Percentiles rank a stretch among this genome's conserved stretches.
Evolutionary conservation across 2,113 vertebrate species (phyloP).

Genomic region (Dromiciops gliroides): DNA sequence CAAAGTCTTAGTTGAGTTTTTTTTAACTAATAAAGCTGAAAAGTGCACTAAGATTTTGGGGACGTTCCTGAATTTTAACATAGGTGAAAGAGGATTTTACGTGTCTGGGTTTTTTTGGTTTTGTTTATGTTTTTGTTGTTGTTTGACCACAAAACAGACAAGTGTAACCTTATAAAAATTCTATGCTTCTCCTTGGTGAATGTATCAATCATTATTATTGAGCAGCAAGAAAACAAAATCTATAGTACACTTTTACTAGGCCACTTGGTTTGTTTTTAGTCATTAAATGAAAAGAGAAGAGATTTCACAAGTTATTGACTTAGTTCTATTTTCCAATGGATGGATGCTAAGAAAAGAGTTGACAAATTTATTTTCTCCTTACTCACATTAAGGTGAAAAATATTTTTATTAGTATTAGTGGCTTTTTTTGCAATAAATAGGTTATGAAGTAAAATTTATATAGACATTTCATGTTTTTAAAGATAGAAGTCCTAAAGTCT

Average conservation of each 20-base stretch:
- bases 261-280: conserved; percentile 74
- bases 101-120: too few species aligned
- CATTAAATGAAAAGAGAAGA: conserved; percentile 78
- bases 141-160: conserved; percentile 84
- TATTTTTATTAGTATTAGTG: conserved; percentile 19
- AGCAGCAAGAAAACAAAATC: conserved; percentile 84
- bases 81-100: neutral
- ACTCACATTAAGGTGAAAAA: conserved; percentile 39
- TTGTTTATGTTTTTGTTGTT: conserved; percentile 1
- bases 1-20: neutral
- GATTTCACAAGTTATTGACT: conserved; percentile 75
- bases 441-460: conserved; percentile 12
- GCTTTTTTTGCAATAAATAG: conserved; percentile 46
- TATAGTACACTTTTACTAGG: conserved; percentile 85
- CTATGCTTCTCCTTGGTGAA: conserved; percentile 86
- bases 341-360: conserved; percentile 83
- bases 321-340: conserved; percentile 77
- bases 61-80: neutral
- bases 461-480: neutral
- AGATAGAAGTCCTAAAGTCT: conserved; percentile 10
- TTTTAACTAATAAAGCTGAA: neutral
- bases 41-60: neutral
- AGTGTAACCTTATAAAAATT: conserved; percentile 83
- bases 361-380: conserved; percentile 80
- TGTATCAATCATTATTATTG: conserved; percentile 85